Evolutionary conservation across 2,113 vertebrate genomes (phyloP).

Genomic region (Pseudorectes ferrugineus): DNA sequence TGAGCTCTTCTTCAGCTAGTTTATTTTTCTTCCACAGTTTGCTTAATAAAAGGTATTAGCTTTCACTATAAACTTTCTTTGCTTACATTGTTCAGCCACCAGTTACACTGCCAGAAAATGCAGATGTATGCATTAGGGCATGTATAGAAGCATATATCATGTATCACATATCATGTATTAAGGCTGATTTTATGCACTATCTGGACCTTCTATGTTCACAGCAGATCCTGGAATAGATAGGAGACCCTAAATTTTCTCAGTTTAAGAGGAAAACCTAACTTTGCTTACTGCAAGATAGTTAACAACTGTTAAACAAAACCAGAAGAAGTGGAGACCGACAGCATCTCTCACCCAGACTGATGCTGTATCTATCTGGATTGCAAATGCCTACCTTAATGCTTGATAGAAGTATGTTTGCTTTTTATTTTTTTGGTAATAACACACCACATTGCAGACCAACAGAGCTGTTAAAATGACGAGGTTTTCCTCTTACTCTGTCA

Average conservation of each 20-base stretch:
- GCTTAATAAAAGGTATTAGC: conserved; percentile 1
- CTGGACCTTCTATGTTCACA: neutral
- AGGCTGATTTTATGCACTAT: neutral
- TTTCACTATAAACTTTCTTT: conserved; percentile 4
- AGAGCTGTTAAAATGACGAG: neutral
- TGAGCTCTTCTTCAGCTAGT: neutral
- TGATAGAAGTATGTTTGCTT: neutral
- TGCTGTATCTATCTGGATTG: neutral
- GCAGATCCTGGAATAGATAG: neutral
- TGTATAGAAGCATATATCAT: neutral
- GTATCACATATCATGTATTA: neutral
- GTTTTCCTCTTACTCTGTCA: neutral
- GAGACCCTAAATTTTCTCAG: neutral
- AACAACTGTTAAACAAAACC: neutral
- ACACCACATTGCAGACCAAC: neutral
- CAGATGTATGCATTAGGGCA: neutral
- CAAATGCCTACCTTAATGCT: neutral
- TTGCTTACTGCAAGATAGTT: neutral
- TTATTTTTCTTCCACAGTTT: conserved; percentile 33
- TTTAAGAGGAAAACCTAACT: neutral
- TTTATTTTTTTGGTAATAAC: neutral
- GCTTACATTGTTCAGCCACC: neutral
- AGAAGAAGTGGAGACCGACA: neutral
- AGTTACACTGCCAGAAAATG: neutral
- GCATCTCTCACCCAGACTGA: neutral